Conservation (phyloP, 1,140 invertebrate species). For the Zaprionus inermis region DNA sequence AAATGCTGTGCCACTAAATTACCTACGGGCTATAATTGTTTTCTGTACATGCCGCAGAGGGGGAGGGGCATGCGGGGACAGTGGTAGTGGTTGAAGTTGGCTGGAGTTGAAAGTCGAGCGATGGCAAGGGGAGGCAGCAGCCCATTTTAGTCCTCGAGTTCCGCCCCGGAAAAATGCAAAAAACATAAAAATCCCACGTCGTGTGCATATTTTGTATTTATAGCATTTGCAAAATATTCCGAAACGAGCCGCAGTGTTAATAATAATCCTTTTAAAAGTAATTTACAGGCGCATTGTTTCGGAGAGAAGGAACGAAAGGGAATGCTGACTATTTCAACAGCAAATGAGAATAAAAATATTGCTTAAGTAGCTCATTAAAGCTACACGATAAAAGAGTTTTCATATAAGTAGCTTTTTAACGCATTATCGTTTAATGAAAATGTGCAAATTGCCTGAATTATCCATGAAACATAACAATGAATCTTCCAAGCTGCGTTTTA, state of each 20-base stretch:
- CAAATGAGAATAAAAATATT: no score
- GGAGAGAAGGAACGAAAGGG: neutral
- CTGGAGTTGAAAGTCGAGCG: neutral
- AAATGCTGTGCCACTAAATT: slow-evolving; percentile 73
- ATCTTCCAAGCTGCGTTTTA: no score
- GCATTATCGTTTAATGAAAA: no score
- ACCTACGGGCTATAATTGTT: slow-evolving; percentile 78
- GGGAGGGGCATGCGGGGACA: neutral
- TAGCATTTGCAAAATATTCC: slow-evolving; percentile 19
- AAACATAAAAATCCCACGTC: slow-evolving; percentile 17
- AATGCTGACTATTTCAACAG: no score
- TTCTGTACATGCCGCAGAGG: slow-evolving; percentile 59
- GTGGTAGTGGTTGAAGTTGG: neutral
- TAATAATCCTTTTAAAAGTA: slow-evolving; percentile 29
- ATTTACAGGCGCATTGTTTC: slow-evolving; percentile 12
- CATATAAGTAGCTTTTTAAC: no score
- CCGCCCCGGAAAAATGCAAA: slow-evolving; percentile 27
- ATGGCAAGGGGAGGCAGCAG: neutral
- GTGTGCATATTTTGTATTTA: slow-evolving; percentile 35
- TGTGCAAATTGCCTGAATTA: no score
- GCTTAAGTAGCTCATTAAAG: no score
- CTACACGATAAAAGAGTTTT: no score
- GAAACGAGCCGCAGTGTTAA: slow-evolving; percentile 23
- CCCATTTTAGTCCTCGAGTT: neutral
- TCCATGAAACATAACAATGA: no score